These are phyloP conservation scores for Umimayanthus kanabou DNA, from an alignment of 92 coral and sea anemone species.

Conservation along the genomic window DNA sequence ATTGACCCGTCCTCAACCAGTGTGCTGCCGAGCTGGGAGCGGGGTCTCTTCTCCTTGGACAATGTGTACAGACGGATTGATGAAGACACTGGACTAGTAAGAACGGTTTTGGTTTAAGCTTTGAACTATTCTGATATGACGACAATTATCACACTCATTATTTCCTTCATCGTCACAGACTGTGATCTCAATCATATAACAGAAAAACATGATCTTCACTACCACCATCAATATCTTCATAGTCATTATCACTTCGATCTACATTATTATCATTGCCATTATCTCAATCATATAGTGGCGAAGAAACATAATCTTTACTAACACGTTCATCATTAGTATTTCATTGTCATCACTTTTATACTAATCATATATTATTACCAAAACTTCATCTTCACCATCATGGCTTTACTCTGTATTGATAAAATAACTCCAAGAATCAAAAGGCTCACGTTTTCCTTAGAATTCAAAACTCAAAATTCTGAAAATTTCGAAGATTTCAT, in stretches of 20 bases:
- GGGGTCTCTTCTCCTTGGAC: slow-evolving; percentile 77
- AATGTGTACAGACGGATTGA: slow-evolving; percentile 80
- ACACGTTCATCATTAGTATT: neutral
- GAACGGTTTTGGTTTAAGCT: neutral
- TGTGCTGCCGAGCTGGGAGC: slow-evolving; percentile 88
- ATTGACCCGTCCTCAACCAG: slow-evolving; percentile 79
- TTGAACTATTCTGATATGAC: too few species aligned
- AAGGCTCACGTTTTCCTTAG: too few species aligned
- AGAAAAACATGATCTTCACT: neutral
- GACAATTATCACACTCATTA: neutral
- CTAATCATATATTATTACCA: too few species aligned
- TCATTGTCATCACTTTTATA: neutral
- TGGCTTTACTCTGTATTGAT: too few species aligned
- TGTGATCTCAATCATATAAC: too few species aligned
- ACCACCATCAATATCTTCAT: neutral
- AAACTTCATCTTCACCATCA: too few species aligned
- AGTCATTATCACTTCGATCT: neutral
- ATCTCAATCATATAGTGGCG: too few species aligned
- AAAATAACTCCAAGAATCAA: too few species aligned
- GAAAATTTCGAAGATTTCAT: too few species aligned
- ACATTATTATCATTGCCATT: neutral
- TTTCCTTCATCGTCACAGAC: neutral
- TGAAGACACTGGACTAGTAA: slow-evolving; percentile 80
- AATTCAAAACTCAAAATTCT: too few species aligned
- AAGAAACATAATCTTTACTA: neutral